These are phyloP conservation scores for Aphidoletes aphidimyza DNA, from an alignment of 2,888 invertebrate genomes.

Conservation along the genomic window DNA sequence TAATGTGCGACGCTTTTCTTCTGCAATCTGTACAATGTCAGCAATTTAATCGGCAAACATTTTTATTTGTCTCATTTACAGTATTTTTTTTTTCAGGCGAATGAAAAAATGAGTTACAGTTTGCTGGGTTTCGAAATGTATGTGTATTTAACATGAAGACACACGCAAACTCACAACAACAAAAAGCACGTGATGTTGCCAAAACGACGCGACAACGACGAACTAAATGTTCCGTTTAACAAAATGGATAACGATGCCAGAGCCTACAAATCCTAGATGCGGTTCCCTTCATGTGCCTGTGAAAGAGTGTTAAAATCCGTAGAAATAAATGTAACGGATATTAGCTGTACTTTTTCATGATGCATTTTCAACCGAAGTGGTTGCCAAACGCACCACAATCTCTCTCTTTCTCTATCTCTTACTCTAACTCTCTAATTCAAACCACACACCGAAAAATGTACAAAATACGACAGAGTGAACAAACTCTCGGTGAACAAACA, in stretches of 20 bases:
- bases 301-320: background rate
- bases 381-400: background rate
- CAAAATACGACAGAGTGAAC: too few relatives aligned
- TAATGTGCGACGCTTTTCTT: background rate
- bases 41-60: conserved; percentile 32
- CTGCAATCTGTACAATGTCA: background rate
- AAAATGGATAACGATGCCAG: background rate
- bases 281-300: too few relatives aligned
- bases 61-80: conserved; percentile 13
- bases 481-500: too few relatives aligned
- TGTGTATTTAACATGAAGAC: too few relatives aligned
- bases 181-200: background rate
- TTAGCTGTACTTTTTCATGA: conserved; percentile 23
- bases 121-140: background rate
- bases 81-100: background rate
- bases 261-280: background rate
- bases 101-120: background rate
- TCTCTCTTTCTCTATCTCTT: background rate
- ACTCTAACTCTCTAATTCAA: background rate
- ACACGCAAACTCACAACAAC: too few relatives aligned
- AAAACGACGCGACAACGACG: background rate
- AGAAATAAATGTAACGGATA: conserved; percentile 23
- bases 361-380: background rate
- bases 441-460: background rate
- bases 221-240: background rate